Base-by-base conservation (phyloP, 2,797 vertebrate species). In the Lepus oiostolus region DNA sequence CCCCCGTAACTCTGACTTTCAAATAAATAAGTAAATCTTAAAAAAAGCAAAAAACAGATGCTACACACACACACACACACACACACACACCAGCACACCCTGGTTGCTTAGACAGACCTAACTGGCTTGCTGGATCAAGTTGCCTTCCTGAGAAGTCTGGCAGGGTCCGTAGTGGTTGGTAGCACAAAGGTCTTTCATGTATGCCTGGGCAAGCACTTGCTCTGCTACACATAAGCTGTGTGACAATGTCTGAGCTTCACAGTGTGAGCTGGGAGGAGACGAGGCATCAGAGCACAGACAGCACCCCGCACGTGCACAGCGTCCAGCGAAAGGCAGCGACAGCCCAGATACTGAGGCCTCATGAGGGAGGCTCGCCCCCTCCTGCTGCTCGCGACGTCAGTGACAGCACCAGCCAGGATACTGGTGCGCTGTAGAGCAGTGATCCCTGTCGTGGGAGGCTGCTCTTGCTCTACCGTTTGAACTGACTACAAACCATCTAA, bases 281-380 rank as follows among this genome's bases (percentile, higher is more conserved):
- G 12, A 67, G 0, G 5, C 1, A 0, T 2, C 4, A 2, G 9
- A 35, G 19, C 19, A 3, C 32, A 14, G 28, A 42, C 3, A 2
- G 24, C 2, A 0, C 9, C 62, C 4, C 5, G 60, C 50, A 22
- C 6, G 5, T 12, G 52, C 4, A 19, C 50, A 32, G 65, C 1
- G 8, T 13, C 14, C 1, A 5, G 14, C 5, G 10, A 12, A 3
- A 3, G 60, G 22, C 0, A 58, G n/a, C 11, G 9, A 8, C 5
- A 19, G 6, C 14, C 60, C 0, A 52, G 77, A 38, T 10, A 22
- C 14, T 32, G 24, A 63, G 63, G 38, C 50, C 26, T 7, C 58
- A 24, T 16, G 30, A 7, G 4, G 5, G 24, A 42, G 74, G 22
- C 35, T 7, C 2, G 26, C 3, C 75, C 16, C 7, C 10, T 11